Evolutionary conservation across 2,888 invertebrate genomes (phyloP).

Genomic region (Cataglyphis albicans): DNA sequence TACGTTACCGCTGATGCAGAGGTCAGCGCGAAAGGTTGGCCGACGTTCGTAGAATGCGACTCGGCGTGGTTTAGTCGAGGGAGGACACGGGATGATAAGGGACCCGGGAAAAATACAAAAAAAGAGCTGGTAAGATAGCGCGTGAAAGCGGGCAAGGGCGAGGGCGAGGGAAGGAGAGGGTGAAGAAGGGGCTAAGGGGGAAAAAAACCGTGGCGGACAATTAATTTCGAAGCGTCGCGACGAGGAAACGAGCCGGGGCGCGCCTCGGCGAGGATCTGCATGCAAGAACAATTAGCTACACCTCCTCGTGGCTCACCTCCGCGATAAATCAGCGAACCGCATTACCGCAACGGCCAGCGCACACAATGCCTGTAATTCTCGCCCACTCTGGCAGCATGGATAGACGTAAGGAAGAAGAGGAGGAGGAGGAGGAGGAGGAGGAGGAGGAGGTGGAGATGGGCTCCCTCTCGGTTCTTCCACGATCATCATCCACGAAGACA

Average conservation of each 20-base stretch:
- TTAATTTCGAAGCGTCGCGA: conserved; percentile 80
- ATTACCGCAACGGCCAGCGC: conserved; percentile 82
- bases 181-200: conserved; percentile 59
- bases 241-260: conserved; percentile 70
- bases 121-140: conserved; percentile 49
- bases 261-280: conserved; percentile 79
- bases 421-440: conserved; percentile 23
- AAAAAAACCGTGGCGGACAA: conserved; percentile 71
- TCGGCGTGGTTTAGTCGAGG: conserved; percentile 34
- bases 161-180: conserved; percentile 43
- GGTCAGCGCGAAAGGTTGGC: conserved; percentile 54
- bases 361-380: conserved; percentile 84
- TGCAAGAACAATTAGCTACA: conserved; percentile 85
- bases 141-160: conserved; percentile 51
- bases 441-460: conserved; percentile 9
- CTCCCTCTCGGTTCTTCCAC: conserved; percentile 26
- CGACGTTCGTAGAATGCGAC: conserved; percentile 45
- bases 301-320: conserved; percentile 82
- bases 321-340: conserved; percentile 83
- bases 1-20: conserved; percentile 47
- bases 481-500: conserved; percentile 68
- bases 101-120: conserved; percentile 52
- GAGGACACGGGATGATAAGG: conserved; percentile 58
- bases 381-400: conserved; percentile 78
- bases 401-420: conserved; percentile 20